Evolutionary conservation across 2,888 invertebrate species (phyloP).

Genomic region (Melieria crassipennis): DNA sequence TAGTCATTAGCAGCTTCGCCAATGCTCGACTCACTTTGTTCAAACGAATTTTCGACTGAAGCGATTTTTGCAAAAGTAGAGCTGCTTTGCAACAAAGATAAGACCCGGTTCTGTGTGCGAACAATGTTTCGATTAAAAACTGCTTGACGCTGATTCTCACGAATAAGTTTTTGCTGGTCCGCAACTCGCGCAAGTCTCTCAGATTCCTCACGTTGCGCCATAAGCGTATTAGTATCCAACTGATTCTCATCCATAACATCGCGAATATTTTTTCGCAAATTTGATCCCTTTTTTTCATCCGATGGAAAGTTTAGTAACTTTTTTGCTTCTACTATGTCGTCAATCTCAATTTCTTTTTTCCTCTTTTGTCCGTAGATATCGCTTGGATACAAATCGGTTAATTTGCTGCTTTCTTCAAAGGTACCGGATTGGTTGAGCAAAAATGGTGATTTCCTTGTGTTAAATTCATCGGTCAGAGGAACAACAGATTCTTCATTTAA

Average conservation of each 20-base stretch:
- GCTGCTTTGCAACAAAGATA: slow-evolving; percentile 78
- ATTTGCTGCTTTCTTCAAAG: no score
- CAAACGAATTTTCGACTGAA: slow-evolving; percentile 14
- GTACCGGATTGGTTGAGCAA: no score
- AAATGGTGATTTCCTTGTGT: no score
- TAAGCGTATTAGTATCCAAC: slow-evolving; percentile 89
- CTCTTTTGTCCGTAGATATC: slow-evolving; percentile 24
- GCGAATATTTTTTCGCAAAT: slow-evolving; percentile 85
- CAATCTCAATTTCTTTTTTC: slow-evolving; percentile 19
- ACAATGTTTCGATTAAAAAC: slow-evolving; percentile 73
- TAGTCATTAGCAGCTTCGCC: slow-evolving; percentile 4
- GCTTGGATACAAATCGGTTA: neutral
- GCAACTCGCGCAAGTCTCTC: slow-evolving; percentile 86
- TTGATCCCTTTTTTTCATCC: slow-evolving; percentile 64
- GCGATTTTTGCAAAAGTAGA: slow-evolving; percentile 66
- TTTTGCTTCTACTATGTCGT: slow-evolving; percentile 6
- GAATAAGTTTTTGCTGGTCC: slow-evolving; percentile 83
- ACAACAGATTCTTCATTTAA: no score
- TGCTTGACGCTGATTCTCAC: slow-evolving; percentile 84
- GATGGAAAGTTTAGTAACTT: slow-evolving; percentile 20
- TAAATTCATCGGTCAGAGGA: no score
- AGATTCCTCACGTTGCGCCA: slow-evolving; percentile 92
- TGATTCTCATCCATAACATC: slow-evolving; percentile 95
- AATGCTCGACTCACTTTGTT: slow-evolving; percentile 9
- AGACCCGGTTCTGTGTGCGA: slow-evolving; percentile 76